These are phyloP conservation scores for Leucoptera coffeella DNA, from an alignment of 2,888 invertebrate genomes.

Conservation along the genomic window DNA sequence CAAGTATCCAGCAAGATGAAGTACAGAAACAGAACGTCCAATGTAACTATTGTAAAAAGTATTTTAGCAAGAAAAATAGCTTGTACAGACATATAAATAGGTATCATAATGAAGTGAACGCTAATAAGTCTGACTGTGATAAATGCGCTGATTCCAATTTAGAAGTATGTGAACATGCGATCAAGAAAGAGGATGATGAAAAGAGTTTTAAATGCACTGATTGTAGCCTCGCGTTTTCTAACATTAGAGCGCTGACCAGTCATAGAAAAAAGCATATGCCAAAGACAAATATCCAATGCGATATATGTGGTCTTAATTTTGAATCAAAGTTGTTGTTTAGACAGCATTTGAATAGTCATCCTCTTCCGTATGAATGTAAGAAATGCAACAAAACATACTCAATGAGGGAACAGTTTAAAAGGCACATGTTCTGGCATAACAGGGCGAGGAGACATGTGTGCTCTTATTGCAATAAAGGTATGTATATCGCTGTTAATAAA, in stretches of 20 bases:
- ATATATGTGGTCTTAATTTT: constrained; percentile 38
- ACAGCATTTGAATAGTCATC: constrained; percentile 47
- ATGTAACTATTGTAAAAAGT: constrained; percentile 21
- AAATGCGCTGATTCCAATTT: too few relatives aligned
- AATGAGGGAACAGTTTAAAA: constrained; percentile 47
- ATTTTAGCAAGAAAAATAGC: constrained; percentile 17
- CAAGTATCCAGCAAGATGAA: constrained; percentile 15
- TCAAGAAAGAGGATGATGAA: constrained; percentile 12
- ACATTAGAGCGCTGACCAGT: constrained; percentile 37
- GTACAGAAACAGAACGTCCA: constrained; percentile 36
- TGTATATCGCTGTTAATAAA: too few relatives aligned
- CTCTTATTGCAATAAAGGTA: constrained; percentile 54
- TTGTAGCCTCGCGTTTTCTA: constrained; percentile 46
- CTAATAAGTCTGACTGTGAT: not conserved
- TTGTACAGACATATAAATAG: too few relatives aligned
- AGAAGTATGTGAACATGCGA: constrained; percentile 4
- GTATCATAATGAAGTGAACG: constrained; percentile 2
- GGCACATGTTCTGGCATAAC: constrained; percentile 54
- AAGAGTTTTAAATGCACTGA: constrained; percentile 30
- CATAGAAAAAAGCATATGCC: constrained; percentile 27
- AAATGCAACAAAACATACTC: constrained; percentile 54
- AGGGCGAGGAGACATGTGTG: constrained; percentile 53
- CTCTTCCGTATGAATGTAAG: constrained; percentile 44
- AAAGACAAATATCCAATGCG: constrained; percentile 32
- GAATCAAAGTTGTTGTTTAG: constrained; percentile 24